Percentiles rank a stretch among this genome's conserved stretches.
These are phyloP conservation scores for Morelia viridis DNA, from an alignment of 2,797 vertebrate species.

Conservation along the genomic window DNA sequence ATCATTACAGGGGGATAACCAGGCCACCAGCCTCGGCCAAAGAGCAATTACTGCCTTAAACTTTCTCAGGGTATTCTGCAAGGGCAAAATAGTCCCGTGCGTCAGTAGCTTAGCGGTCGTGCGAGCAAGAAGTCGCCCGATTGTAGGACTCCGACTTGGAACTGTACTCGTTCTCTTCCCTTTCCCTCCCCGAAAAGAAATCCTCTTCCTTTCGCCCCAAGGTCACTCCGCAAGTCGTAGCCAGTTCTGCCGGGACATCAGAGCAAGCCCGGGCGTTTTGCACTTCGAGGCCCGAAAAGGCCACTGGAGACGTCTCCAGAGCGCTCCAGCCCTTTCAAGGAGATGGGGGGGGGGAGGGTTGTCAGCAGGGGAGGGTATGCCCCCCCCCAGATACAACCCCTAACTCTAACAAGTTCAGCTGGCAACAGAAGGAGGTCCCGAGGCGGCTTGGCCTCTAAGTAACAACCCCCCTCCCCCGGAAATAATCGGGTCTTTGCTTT, in stretches of 20 bases:
- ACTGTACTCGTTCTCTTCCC: background rate
- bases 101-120: background rate
- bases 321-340: background rate
- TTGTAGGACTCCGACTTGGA: background rate
- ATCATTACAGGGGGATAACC: background rate
- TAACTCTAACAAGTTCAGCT: background rate
- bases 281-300: too few species aligned
- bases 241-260: background rate
- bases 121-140: background rate
- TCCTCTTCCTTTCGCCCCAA: background rate
- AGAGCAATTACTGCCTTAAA: background rate
- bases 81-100: background rate
- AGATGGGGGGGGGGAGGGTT: too few species aligned
- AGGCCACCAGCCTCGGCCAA: background rate
- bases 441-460: background rate
- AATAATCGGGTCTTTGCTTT: background rate
- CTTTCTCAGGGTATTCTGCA: background rate
- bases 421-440: background rate
- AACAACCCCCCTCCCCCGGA: too few species aligned
- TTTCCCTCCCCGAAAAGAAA: background rate
- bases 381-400: background rate
- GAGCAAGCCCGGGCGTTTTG: background rate
- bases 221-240: background rate
- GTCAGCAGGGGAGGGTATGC: background rate
- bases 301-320: background rate